Conservation (phyloP, 1,140 invertebrate species). For the Mya arenaria region DNA sequence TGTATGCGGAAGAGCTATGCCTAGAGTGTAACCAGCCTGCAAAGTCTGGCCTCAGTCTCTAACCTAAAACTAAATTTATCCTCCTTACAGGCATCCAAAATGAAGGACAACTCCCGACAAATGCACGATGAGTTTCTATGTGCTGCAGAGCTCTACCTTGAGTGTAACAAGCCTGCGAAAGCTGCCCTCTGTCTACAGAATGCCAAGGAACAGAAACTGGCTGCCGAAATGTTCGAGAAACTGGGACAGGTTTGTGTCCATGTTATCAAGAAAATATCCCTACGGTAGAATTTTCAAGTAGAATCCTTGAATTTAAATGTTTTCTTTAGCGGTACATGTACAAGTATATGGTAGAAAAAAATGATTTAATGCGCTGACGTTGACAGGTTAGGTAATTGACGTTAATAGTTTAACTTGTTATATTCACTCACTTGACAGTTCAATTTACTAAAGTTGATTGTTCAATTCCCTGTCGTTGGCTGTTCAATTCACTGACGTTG, state of each 20-base stretch:
- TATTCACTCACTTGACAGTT: not conserved
- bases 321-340: no score
- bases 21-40: conserved; percentile 30
- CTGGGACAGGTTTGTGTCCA: no score
- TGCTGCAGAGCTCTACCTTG: not conserved
- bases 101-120: not conserved
- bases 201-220: not conserved
- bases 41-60: conserved; percentile 48
- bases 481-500: no score
- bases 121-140: not conserved
- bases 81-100: not conserved
- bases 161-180: not conserved
- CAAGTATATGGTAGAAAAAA: no score
- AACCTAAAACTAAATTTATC: no score
- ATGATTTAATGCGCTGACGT: no score
- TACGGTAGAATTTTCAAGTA: no score
- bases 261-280: conserved; percentile 11
- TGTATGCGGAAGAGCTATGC: conserved; percentile 29
- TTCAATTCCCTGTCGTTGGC: not conserved
- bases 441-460: not conserved
- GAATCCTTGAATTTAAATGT: no score
- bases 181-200: not conserved
- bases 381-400: not conserved
- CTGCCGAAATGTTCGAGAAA: not conserved
- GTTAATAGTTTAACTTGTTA: not conserved